Evolutionary conservation across 2,888 invertebrate genomes (phyloP).

Genomic region (Nomada ruficornis): DNA sequence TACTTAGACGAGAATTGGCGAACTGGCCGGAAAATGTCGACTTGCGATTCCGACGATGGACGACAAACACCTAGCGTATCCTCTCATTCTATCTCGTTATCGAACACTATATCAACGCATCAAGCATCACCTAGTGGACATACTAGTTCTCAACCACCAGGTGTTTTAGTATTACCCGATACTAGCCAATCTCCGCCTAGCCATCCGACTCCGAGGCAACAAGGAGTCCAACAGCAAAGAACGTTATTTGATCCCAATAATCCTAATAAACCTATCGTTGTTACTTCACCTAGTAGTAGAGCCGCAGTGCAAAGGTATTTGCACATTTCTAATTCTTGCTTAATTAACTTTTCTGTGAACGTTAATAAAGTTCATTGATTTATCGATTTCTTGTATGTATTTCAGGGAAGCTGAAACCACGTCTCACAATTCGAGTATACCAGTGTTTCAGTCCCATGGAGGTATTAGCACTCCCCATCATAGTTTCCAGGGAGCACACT

Average conservation of each 20-base stretch:
- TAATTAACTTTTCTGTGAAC: neutral
- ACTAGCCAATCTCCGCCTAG: slow-evolving; percentile 72
- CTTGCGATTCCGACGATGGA: slow-evolving; percentile 81
- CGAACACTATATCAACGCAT: slow-evolving; percentile 67
- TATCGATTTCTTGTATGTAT: slow-evolving; percentile 4
- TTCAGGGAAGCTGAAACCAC: slow-evolving; percentile 77
- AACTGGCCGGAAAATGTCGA: slow-evolving; percentile 79
- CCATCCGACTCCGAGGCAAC: slow-evolving; percentile 70
- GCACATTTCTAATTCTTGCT: neutral
- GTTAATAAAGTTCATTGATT: neutral
- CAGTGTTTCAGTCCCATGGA: slow-evolving; percentile 76
- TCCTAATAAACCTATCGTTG: slow-evolving; percentile 90
- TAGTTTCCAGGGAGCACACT: slow-evolving; percentile 74
- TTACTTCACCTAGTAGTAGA: slow-evolving; percentile 85
- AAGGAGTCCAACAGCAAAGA: slow-evolving; percentile 82
- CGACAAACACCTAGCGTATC: slow-evolving; percentile 75
- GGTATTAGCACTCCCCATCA: slow-evolving; percentile 70
- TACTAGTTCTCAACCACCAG: slow-evolving; percentile 80
- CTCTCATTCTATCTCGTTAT: slow-evolving; percentile 63
- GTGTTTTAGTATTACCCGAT: slow-evolving; percentile 84
- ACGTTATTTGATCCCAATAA: slow-evolving; percentile 88
- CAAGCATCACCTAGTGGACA: slow-evolving; percentile 66
- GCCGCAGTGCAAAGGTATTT: slow-evolving; percentile 77
- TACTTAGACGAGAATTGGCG: slow-evolving; percentile 82
- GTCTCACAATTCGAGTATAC: slow-evolving; percentile 72